Evolutionary conservation across 2,113 vertebrate species (phyloP), one percentile per base, ranked within the genome.

Genomic region (Embiotoca jacksoni): DNA sequence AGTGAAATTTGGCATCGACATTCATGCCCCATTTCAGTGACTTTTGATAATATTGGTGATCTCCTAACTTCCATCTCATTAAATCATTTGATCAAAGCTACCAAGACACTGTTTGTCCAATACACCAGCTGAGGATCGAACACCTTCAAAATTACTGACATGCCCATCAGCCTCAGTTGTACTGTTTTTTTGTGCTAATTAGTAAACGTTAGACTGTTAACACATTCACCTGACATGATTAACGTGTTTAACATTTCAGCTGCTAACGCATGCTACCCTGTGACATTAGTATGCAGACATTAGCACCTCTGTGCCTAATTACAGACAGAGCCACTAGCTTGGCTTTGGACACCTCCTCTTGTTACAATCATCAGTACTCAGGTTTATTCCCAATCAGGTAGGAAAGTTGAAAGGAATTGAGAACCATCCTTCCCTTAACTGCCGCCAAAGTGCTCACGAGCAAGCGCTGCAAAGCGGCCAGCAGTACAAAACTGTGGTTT

Each of bases 391-490:
- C 31, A 46, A 16, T 46, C 32, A 16, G 8, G 9, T 58, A 35
- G 8, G 15, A 41, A 52, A 33, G 46, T 62, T 8, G n/a, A 6
- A 54, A 47, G 30, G 7, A 64, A 58, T 36, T 39, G n/a, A 31
- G 3, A 37, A 5, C 14, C 66, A 46, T 39, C 30, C 23, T 31
- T 36, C 3, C 54, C 9, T 41, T 9, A 65, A 52, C 39, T 70
- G 30, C 32, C 50, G 13, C 39, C 44, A 58, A 39, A 30, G 16
- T 62, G 55, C n/a, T 23, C 41, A 23, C 52, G n/a, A 61, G 49
- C 63, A 23, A 47, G 16, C 69, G 49, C 8, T 62, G 30, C 33
- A 35, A 35, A 62, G 31, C 32, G 65, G 37, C 70, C 39, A 41
- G 39, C 39, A 41, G 39, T 41, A 6, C 39, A 7, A 8, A 41